Evolutionary conservation across 2,113 vertebrate species (phyloP).

Genomic region (Python bivittatus): DNA sequence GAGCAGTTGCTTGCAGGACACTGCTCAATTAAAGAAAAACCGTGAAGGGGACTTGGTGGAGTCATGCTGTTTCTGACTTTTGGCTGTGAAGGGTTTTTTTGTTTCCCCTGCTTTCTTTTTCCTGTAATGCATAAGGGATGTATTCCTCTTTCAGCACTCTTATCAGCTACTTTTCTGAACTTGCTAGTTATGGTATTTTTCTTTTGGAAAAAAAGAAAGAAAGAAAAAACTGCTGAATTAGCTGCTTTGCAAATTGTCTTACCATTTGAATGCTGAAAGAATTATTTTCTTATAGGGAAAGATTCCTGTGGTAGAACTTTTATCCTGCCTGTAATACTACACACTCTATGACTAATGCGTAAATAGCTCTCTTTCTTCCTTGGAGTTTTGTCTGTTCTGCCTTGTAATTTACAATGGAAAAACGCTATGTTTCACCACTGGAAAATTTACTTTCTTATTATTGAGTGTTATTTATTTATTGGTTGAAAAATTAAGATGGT

Average conservation of each 20-base stretch:
- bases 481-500: conserved; percentile 18
- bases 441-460: not conserved
- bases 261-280: not conserved
- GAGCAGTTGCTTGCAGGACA: not conserved
- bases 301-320: not conserved
- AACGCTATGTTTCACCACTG: not conserved
- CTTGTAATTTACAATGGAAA: conserved; percentile 6
- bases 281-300: conserved; percentile 9
- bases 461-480: not conserved
- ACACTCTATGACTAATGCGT: not conserved
- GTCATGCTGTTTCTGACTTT: accelerated
- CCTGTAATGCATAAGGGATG: not conserved
- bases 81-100: not conserved
- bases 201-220: not conserved
- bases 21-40: not conserved
- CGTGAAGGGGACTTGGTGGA: not conserved
- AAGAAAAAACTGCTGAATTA: conserved; percentile 34
- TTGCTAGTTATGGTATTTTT: conserved; percentile 20
- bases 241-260: conserved; percentile 28
- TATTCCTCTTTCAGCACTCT: conserved; percentile 42
- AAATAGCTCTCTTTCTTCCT: not conserved
- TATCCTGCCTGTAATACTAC: conserved; percentile 2
- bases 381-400: not conserved
- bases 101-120: conserved; percentile 26
- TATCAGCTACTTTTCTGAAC: conserved; percentile 41